These are phyloP conservation scores for Loriculus beryllinus DNA, from an alignment of 2,797 vertebrate genomes.

Conservation along the genomic window DNA sequence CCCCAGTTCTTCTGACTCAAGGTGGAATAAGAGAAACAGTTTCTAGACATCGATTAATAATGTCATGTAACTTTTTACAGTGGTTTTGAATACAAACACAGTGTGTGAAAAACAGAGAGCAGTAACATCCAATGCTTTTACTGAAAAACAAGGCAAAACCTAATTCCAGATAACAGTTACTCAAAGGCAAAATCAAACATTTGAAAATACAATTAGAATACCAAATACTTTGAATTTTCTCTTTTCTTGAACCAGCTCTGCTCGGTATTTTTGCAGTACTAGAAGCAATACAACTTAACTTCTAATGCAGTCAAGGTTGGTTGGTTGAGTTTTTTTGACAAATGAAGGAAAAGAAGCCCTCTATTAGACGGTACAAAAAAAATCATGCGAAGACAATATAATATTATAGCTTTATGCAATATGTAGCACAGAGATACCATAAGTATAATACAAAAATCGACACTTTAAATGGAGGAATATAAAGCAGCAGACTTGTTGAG, in stretches of 20 bases:
- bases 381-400: background rate
- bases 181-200: background rate
- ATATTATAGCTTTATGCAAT: background rate
- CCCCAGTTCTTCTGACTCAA: background rate
- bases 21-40: background rate
- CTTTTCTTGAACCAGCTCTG: background rate
- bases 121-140: constrained; percentile 38
- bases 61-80: background rate
- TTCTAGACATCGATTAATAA: background rate
- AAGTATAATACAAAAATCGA: background rate
- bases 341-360: background rate
- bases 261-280: background rate
- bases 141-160: constrained; percentile 45
- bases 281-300: background rate
- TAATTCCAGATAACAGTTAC: constrained; percentile 40
- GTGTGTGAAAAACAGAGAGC: constrained; percentile 17
- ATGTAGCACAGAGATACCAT: background rate
- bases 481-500: background rate
- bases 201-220: background rate
- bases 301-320: background rate
- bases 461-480: background rate
- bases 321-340: background rate
- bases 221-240: background rate
- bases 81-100: background rate
- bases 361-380: background rate